A percentile compares a stretch with the other conserved stretches of the same genome.
Conservation (phyloP, 2,113 vertebrate genomes). For the Salvelinus sp. region DNA sequence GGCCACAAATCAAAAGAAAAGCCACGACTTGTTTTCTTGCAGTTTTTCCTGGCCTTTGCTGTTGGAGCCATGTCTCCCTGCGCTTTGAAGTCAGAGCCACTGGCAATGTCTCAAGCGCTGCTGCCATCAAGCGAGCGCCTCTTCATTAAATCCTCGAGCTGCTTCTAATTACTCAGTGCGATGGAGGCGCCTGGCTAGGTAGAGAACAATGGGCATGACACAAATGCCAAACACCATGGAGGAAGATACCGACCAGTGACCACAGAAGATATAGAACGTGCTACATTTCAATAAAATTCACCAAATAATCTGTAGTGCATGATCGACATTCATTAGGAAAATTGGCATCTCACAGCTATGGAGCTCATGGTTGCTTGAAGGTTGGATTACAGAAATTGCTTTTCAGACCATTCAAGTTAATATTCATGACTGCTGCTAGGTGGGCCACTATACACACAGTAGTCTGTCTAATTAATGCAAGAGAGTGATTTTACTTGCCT, state of each 20-base stretch:
- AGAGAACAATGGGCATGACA: conserved; percentile 60
- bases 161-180: conserved; percentile 67
- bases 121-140: conserved; percentile 63
- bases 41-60: conserved; percentile 71
- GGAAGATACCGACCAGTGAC: conserved; percentile 11
- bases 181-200: conserved; percentile 24
- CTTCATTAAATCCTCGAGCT: conserved; percentile 73
- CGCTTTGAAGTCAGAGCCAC: conserved; percentile 82
- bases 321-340: not conserved
- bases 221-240: conserved; percentile 44
- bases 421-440: not conserved
- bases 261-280: conserved; percentile 9
- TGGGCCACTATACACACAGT: not conserved
- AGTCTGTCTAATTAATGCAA: conserved; percentile 17
- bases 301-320: not conserved
- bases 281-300: conserved; percentile 20
- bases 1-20: conserved; percentile 78
- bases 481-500: conserved; percentile 4
- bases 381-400: not conserved
- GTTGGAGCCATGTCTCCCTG: conserved; percentile 70
- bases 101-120: conserved; percentile 67
- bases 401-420: not conserved
- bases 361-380: not conserved
- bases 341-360: not conserved
- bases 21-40: conserved; percentile 76